Conservation (phyloP, 2,797 vertebrate species). For the Gymnothorax javanicus region DNA sequence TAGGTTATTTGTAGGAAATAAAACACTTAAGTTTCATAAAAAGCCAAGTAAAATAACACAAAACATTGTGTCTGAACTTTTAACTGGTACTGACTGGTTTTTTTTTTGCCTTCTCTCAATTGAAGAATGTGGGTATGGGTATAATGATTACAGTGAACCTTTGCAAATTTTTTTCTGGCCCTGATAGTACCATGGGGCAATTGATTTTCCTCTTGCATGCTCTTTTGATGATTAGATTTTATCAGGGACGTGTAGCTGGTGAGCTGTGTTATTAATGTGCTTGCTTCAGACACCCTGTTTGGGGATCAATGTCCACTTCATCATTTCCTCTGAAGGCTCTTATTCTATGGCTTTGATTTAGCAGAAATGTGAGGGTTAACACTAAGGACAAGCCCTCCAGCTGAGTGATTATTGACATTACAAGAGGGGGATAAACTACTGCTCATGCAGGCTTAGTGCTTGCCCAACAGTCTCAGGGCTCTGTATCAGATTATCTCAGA, state of each 20-base stretch:
- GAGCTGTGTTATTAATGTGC: conserved; percentile 8
- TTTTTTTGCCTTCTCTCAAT: neutral
- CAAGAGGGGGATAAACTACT: conserved; percentile 15
- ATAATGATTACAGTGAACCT: conserved; percentile 1
- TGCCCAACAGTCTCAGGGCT: neutral
- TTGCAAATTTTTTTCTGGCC: neutral
- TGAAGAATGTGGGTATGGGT: neutral
- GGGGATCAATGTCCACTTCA: conserved; percentile 22
- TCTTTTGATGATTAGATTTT: conserved; percentile 26
- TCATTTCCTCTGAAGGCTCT: conserved; percentile 20
- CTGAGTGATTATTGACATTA: conserved; percentile 20
- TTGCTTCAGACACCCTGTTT: conserved; percentile 9
- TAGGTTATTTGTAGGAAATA: too few species aligned
- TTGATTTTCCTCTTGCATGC: neutral
- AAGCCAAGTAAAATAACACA: too few species aligned
- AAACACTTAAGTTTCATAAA: too few species aligned
- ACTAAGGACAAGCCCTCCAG: conserved; percentile 15
- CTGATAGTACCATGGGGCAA: neutral
- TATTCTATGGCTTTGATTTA: conserved; percentile 21
- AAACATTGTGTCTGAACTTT: too few species aligned
- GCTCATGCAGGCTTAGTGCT: conserved; percentile 17
- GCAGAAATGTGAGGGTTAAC: conserved; percentile 15
- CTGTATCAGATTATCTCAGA: neutral
- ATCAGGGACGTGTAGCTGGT: conserved; percentile 13
- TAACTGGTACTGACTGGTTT: too few species aligned